Evolutionary conservation across 2,797 vertebrate genomes (phyloP), one percentile per base, ranked within the genome.

Genomic region (Xiphophorus birchmanni): DNA sequence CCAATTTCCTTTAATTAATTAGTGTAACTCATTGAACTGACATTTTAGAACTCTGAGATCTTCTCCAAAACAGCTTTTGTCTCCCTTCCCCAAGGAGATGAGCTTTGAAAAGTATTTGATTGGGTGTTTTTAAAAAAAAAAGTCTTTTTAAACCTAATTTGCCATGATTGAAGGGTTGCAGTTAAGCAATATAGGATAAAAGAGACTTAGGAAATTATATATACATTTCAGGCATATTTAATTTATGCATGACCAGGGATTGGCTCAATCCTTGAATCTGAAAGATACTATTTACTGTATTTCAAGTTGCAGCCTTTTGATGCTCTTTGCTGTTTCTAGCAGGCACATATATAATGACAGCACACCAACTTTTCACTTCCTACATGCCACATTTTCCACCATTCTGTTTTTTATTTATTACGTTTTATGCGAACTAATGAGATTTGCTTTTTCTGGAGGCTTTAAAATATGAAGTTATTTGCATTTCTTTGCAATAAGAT

Each of bases 1-100:
- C 80, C 42, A 75, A 71, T 83, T 90, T 79, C 78, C 65, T 84
- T 75, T 76, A 77, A 63, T 87, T 91, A 88, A 91, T 90, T 84
- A 74, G 45, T 71, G 87, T 76, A 87, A 67, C 48, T 79, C 75
- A 85, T 90, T 8, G 63, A 87, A 82, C 52, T 79, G 82, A 81
- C 82, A 86, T 82, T 80, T 40, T 73, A 87, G 78, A 80, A 40
- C 58, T 44, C 0, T 76, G 79, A 80, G 82, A 77, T 89, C 80
- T 6, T 48, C 52, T 80, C 45, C 74, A 78, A 58, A 79, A 35
- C 52, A 5, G 11, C 35, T 17, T 15, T 48, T 11, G 26, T 6
- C 52, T 32, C n/a, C 11, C 80, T 50, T 79, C 67, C 77, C 74
- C 11, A 9, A 65, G 52, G 76, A 86, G 9, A 1, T 1, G 42